A percentile compares a stretch with the other conserved stretches of the same genome.
These are phyloP conservation scores for Strix occidentalis DNA, from an alignment of 2,797 vertebrate genomes.

Conservation along the genomic window DNA sequence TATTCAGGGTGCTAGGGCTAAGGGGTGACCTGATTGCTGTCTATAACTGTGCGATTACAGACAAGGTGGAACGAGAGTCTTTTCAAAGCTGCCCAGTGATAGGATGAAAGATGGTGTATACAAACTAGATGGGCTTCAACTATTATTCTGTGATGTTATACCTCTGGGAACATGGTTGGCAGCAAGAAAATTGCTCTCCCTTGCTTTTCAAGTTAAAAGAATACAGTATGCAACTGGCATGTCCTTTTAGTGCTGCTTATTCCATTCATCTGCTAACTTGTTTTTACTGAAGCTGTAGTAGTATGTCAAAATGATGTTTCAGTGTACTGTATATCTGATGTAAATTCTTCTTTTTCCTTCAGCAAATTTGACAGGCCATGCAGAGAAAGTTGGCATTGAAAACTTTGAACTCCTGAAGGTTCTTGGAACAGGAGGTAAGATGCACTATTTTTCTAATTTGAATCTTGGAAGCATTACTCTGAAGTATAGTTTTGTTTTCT, in stretches of 20 bases:
- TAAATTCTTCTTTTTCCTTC: background rate
- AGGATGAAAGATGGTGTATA: background rate
- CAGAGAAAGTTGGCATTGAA: conserved; percentile 97
- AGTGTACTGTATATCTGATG: background rate
- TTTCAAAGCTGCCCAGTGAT: background rate
- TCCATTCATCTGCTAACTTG: background rate
- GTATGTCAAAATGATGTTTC: background rate
- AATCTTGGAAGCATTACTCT: background rate
- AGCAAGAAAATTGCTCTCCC: background rate
- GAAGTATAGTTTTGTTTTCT: background rate
- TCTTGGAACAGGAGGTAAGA: conserved; percentile 96
- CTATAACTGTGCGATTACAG: background rate
- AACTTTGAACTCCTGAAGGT: conserved; percentile 98
- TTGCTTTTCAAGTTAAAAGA: background rate
- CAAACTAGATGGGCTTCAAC: background rate
- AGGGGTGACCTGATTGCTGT: background rate
- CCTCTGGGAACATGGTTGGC: fast-evolving
- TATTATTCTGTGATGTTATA: background rate
- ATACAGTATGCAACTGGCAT: background rate
- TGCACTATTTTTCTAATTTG: background rate
- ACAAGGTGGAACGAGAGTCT: background rate
- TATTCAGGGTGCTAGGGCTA: background rate
- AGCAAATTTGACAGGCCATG: conserved; percentile 97
- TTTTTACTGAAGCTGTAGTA: background rate
- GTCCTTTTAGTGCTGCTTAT: background rate